Conservation (phyloP, 2,113 vertebrate genomes). For the Cacatua alba region DNA sequence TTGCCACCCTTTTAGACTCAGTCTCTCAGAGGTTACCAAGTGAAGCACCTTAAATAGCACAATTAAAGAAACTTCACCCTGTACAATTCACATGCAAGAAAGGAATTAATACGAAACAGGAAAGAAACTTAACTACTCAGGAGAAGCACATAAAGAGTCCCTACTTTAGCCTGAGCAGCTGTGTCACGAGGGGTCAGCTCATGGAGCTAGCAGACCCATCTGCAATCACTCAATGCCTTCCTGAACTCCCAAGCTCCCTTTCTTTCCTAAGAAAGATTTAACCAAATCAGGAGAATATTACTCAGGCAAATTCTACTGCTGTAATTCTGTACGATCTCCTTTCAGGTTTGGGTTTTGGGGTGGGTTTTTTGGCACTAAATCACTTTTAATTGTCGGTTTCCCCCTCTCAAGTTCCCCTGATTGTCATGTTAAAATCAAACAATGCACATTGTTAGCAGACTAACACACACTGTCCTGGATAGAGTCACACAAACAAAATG, state of each 20-base stretch:
- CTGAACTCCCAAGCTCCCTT: not conserved
- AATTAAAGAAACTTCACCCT: not conserved
- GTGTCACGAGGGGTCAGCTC: not conserved
- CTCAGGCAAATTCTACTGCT: not conserved
- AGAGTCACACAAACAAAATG: not conserved
- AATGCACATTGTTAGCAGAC: not conserved
- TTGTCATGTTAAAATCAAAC: not conserved
- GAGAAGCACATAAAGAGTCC: not conserved
- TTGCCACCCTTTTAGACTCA: not conserved
- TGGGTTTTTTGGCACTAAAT: not conserved
- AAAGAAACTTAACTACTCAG: not conserved
- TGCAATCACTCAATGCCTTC: not conserved
- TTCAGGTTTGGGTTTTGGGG: not conserved
- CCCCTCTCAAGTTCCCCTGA: not conserved
- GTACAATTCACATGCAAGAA: not conserved
- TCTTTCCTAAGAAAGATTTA: not conserved
- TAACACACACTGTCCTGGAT: not conserved
- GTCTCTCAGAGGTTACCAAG: not conserved
- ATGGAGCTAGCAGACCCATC: not conserved
- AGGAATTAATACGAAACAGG: not conserved
- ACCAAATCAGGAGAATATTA: not conserved
- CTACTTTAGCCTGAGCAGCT: not conserved
- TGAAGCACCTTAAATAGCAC: not conserved
- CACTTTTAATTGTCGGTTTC: not conserved
- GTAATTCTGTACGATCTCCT: not conserved